Conservation (phyloP, 2,113 vertebrate species). For the Motacilla alba region DNA sequence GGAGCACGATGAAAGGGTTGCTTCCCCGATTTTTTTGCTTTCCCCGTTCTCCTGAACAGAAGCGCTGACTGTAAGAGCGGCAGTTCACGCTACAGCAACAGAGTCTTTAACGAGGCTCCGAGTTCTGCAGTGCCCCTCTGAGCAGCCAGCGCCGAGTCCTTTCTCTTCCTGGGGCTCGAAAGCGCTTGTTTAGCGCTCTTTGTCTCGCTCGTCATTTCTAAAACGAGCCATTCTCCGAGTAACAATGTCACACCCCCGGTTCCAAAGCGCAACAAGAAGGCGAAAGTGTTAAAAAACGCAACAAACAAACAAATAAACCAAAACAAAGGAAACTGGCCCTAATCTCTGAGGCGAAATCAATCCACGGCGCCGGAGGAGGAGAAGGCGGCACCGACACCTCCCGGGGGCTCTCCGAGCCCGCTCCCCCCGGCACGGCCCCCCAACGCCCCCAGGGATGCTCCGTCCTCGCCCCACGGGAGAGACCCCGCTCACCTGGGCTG, state of each 20-base stretch:
- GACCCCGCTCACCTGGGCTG: background rate
- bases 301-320: too few species aligned
- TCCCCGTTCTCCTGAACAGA: background rate
- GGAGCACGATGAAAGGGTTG: rapidly evolving
- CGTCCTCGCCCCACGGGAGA: rapidly evolving
- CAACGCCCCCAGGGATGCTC: background rate
- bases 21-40: background rate
- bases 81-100: background rate
- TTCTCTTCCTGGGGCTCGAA: rapidly evolving
- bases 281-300: background rate
- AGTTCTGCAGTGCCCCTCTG: background rate
- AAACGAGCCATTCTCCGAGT: rapidly evolving
- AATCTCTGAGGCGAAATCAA: background rate
- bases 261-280: background rate
- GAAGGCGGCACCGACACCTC: background rate
- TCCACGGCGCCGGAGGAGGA: background rate
- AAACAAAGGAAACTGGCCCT: background rate
- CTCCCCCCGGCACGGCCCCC: background rate
- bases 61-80: background rate
- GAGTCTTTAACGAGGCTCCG: background rate
- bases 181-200: background rate
- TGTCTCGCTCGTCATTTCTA: background rate
- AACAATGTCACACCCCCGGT: background rate
- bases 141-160: background rate
- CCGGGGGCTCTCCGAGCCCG: background rate